Base-by-base conservation (phyloP, 2,888 invertebrate species). In the Parthenolecanium corni region DNA sequence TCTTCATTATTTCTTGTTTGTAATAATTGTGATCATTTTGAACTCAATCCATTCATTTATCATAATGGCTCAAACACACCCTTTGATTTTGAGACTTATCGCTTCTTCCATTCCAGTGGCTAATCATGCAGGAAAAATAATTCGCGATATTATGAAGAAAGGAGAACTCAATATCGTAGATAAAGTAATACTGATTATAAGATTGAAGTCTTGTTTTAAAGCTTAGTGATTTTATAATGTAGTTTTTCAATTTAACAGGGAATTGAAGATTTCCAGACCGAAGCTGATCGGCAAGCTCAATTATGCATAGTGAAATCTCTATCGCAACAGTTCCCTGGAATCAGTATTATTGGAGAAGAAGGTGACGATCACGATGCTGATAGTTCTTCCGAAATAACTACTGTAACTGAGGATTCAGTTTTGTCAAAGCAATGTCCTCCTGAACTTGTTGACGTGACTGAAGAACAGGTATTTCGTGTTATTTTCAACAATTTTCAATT, bases 201-300 rank as follows among this genome's bases (percentile, higher is more conserved):
- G 31, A 56, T 16, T 18, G 12, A 14, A 52, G 12, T 49, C 16
- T 31, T 36, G 24, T 23, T 31, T n/a, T n/a, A 51, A 16, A 24
- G 3, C 18, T 31, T 46, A 66, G 9, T 16, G 44, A 16, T 54
- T 25, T 51, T 58, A 47, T 49, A 42, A 40, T 25, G 58, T 52
- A 44, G 40, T 49, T 38, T 47, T 6, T n/a, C n/a, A 31, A 31
- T 6, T 31, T 71, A 72, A 58, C 70, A 87, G 84, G 92, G 88
- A 20, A 63, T 58, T 31, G 62, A 94, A 78, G 97, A 99, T 76
- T 80, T 91, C 47, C 97, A 98, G 79, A 98, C 98, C 3, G 94
- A 95, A 77, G 98, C 98, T 5, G 98, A 99, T 73, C 81, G 97
- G 67, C 87, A 89, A 25, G 95, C 94, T 0, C 96, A 98, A 74